These are phyloP conservation scores for Pseudeuparius sepicola DNA, from an alignment of 2,888 invertebrate species.

Conservation along the genomic window DNA sequence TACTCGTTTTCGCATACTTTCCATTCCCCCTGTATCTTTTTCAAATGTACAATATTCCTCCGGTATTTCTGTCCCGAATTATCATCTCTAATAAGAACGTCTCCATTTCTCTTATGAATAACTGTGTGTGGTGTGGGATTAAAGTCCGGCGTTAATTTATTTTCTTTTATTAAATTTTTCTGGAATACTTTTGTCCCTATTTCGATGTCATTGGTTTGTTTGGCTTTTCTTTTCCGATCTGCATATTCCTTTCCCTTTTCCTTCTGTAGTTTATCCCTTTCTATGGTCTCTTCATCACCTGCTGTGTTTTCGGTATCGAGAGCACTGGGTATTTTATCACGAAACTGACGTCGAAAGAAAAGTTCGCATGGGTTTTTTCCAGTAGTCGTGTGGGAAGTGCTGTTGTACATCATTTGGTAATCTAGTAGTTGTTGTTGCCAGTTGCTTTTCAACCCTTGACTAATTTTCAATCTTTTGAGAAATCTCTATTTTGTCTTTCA, in stretches of 20 bases:
- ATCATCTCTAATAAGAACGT: constrained; percentile 14
- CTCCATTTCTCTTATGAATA: constrained; percentile 13
- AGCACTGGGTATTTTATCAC: constrained; percentile 11
- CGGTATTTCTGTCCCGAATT: constrained; percentile 14
- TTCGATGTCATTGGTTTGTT: constrained; percentile 8
- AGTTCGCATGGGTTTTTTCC: constrained; percentile 16
- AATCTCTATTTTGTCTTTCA: constrained; percentile 19
- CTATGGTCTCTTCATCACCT: constrained; percentile 6
- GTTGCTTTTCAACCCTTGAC: constrained; percentile 8
- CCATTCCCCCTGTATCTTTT: constrained; percentile 16
- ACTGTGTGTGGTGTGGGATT: constrained; percentile 13
- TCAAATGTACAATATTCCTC: constrained; percentile 17
- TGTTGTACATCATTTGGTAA: too few species aligned
- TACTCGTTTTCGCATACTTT: too few species aligned
- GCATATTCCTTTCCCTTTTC: constrained; percentile 13
- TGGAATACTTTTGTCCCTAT: constrained; percentile 15
- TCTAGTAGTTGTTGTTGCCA: constrained; percentile 10
- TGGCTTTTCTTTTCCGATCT: constrained; percentile 15
- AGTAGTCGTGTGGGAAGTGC: constrained; percentile 11
- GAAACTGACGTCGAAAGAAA: constrained; percentile 14
- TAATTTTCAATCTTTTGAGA: constrained; percentile 17
- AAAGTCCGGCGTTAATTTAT: constrained; percentile 16
- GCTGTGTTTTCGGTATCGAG: not conserved
- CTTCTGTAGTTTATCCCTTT: constrained; percentile 12
- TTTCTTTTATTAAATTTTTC: constrained; percentile 16